phyloP scores from a whole-genome alignment of 64 coral and sea anemone species.

The Actinia tenebrosa region DNA sequence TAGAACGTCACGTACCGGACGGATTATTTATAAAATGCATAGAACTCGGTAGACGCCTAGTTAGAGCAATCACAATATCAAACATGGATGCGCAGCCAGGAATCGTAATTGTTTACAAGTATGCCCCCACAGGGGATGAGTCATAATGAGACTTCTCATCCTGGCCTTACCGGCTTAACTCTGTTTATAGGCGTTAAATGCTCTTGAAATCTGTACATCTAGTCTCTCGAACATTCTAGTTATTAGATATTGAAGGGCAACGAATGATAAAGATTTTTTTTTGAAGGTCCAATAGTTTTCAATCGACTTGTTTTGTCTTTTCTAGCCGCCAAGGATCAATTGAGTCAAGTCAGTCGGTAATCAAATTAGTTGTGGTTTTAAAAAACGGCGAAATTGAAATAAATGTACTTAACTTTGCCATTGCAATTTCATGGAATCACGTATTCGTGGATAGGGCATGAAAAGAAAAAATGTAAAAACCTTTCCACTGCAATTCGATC shows the following conservation, averaged over 20 bases:
- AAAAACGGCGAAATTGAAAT: background rate
- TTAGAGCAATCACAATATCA: background rate
- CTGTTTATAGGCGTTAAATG: background rate
- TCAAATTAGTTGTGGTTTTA: background rate
- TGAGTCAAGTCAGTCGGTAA: background rate
- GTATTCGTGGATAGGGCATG: background rate
- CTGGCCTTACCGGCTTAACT: background rate
- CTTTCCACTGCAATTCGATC: too few relatives aligned
- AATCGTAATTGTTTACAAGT: background rate
- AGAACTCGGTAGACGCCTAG: background rate
- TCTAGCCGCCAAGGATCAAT: background rate
- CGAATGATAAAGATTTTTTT: background rate
- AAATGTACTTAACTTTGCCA: background rate
- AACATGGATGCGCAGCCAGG: background rate
- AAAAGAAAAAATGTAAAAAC: too few relatives aligned
- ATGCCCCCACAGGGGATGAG: background rate
- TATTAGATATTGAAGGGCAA: background rate
- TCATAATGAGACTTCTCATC: background rate
- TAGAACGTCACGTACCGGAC: background rate
- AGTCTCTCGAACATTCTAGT: background rate
- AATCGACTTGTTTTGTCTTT: background rate
- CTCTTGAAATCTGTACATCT: background rate
- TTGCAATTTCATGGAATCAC: background rate
- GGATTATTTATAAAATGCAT: background rate
- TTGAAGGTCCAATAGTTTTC: background rate